Base-by-base conservation (phyloP, 2,888 invertebrate species). In the Acleris holmiana region DNA sequence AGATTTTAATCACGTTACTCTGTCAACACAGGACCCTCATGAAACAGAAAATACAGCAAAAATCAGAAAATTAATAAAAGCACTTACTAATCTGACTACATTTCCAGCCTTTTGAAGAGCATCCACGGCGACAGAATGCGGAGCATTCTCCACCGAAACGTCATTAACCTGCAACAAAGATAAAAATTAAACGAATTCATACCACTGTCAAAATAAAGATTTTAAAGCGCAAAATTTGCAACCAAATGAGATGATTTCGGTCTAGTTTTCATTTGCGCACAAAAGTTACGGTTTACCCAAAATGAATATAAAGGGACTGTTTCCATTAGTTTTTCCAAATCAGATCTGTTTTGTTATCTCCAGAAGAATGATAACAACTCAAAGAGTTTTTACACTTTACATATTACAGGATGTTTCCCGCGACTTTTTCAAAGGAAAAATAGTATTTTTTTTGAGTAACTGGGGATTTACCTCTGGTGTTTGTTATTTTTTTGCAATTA, bases 101-200 rank as follows among this genome's bases (percentile, higher is more conserved):
- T 98, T 98, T 74, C 99, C 99, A 61, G 99, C 98, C 83, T 96
- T 95, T 91, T 99, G 99, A 73, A 99, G 95, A 47, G 99, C 99
- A 77, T 99, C 98, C 54, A 99, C 99, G 61, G 99, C 99, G 48
- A 95, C 94, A 49, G 98, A 96, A 89, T 99, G 99, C 21, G 98
- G 97, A 57, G 98, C 99, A 79, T 98, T 97, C 73, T 98, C 97
- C 73, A 98, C 97, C 68, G 98, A 96, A 64, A 96, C 95, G 79
- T 98, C 98, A 91, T 99, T 99, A 71, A 99, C 98, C 90, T 97
- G 95, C 53, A 53, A 65, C 40, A 67, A 48, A 73, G 68, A 66
- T 68, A 66, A 60, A 25, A 50, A 19, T 60, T 47, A 64, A 63
- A 60, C 50, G 44, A 47, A 67, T 65, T 61, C 51, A 57, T 46